Evolutionary conservation across 2,113 vertebrate genomes (phyloP), one percentile per base, ranked within the genome.

Genomic region (Tiliqua scincoides): DNA sequence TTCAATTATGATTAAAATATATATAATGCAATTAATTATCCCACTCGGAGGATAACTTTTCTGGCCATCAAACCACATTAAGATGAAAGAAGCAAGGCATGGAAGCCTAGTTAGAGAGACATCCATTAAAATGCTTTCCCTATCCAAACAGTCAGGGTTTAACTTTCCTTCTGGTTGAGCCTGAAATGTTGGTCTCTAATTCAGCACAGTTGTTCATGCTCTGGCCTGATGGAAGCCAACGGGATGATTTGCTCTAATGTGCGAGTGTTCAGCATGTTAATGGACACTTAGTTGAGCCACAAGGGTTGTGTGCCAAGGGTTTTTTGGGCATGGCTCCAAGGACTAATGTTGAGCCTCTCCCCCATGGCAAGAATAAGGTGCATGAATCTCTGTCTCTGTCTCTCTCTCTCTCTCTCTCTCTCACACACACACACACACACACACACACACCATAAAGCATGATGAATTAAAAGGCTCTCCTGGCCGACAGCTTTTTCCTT

Each of bases 1-100:
- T 93, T 89, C 85, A 91, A n/a, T 37, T 85, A 76, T 57, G 57
- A 43, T 68, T 14, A 85, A 88, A 59, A 73, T 70, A 76, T 59
- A 30, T 52, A 27, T 83, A 15, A 37, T 90, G 80, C 0, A 0
- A 80, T 62, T 62, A 90, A 30, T 85, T 91, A 89, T 86, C 82
- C 43, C 21, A 43, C 18, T 37, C 40, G 71, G 89, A 79, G 75
- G 89, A 10, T 80, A 79, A 79, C 17, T 85, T 82, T 79, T 59
- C 57, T 75, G 81, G 52, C 75, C 85, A 87, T 90, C 82, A 86
- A 88, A 74, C 21, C 61, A 35, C 78, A 91, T 80, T 57, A 90
- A 65, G 73, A 83, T 83, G 65, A 90, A 2, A 87, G 32, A 91
- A 81, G 4, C 30, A 65, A 11, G 75, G 57, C n/a, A n/a, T 71